These are phyloP conservation scores for Mesocentrotus franciscanus DNA, from an alignment of 53 echinoderm and acorn worm species.

Conservation along the genomic window DNA sequence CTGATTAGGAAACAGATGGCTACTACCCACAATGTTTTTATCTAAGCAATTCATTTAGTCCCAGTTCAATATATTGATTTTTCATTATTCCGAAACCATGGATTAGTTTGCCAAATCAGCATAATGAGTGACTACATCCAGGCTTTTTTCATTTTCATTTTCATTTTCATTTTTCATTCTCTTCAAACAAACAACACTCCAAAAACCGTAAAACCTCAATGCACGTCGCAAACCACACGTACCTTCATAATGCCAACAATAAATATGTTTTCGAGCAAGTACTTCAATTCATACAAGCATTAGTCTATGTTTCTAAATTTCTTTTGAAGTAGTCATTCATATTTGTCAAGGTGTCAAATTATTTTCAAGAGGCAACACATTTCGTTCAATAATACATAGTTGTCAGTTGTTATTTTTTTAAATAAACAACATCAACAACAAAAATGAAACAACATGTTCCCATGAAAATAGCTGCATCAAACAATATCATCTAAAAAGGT, in stretches of 20 bases:
- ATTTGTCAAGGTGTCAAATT: slow-evolving; percentile 19
- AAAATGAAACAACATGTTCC: neutral
- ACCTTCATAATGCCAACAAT: neutral
- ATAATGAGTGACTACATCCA: too few species aligned
- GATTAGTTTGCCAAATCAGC: too few species aligned
- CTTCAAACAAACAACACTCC: neutral
- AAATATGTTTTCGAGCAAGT: neutral
- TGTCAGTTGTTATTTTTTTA: too few species aligned
- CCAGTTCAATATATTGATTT: too few species aligned
- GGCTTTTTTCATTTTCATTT: too few species aligned
- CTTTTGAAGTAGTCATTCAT: slow-evolving; percentile 22
- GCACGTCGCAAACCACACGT: neutral
- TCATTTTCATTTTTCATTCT: too few species aligned
- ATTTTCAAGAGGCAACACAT: neutral
- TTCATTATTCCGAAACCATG: too few species aligned
- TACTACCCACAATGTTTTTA: too few species aligned
- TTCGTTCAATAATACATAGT: neutral
- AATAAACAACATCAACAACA: neutral
- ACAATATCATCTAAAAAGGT: neutral
- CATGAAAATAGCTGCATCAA: neutral
- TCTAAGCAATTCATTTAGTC: too few species aligned
- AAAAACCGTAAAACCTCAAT: neutral
- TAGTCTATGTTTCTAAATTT: neutral
- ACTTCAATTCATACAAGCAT: neutral
- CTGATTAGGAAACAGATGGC: too few species aligned